Evolutionary conservation across 37 sponge, comb jelly and placozoan genomes (phyloP).

Genomic region (Tethya wilhelma): DNA sequence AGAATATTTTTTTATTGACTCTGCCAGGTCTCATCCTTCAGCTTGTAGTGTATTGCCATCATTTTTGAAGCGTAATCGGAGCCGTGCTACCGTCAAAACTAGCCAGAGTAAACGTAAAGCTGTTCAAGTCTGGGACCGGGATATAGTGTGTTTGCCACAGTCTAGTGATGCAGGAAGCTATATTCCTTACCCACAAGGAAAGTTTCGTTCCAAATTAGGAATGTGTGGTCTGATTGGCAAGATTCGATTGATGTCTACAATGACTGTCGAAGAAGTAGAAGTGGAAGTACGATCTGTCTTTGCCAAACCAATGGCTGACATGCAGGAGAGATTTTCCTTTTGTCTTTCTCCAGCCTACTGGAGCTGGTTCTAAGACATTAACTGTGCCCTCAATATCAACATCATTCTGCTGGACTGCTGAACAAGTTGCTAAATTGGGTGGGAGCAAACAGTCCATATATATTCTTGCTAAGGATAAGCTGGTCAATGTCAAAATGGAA

Average conservation of each 20-base stretch:
- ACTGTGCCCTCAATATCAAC: slow-evolving; percentile 27
- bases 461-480: slow-evolving; percentile 26
- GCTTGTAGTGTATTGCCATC: too few relatives aligned
- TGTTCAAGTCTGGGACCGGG: too few relatives aligned
- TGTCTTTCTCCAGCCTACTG: slow-evolving; percentile 25
- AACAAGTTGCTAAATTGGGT: slow-evolving; percentile 23
- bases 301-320: slow-evolving; percentile 1
- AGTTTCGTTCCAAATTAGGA: neutral
- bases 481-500: neutral
- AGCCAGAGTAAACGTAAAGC: too few relatives aligned
- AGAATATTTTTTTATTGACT: too few relatives aligned
- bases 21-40: too few relatives aligned
- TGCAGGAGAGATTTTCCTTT: slow-evolving; percentile 28
- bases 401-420: slow-evolving; percentile 30
- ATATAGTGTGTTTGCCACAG: too few relatives aligned
- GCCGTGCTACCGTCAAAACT: too few relatives aligned
- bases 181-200: slow-evolving; percentile 29
- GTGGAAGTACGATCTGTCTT: slow-evolving; percentile 24
- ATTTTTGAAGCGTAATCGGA: too few relatives aligned
- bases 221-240: slow-evolving; percentile 18
- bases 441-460: slow-evolving; percentile 14
- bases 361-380: slow-evolving; percentile 6
- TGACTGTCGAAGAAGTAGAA: slow-evolving; percentile 18
- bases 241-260: slow-evolving; percentile 2
- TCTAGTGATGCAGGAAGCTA: too few relatives aligned